Percentiles rank a stretch among this genome's conserved stretches.
Conservation (phyloP, 2,888 invertebrate species). For the Penaeus monodon region DNA sequence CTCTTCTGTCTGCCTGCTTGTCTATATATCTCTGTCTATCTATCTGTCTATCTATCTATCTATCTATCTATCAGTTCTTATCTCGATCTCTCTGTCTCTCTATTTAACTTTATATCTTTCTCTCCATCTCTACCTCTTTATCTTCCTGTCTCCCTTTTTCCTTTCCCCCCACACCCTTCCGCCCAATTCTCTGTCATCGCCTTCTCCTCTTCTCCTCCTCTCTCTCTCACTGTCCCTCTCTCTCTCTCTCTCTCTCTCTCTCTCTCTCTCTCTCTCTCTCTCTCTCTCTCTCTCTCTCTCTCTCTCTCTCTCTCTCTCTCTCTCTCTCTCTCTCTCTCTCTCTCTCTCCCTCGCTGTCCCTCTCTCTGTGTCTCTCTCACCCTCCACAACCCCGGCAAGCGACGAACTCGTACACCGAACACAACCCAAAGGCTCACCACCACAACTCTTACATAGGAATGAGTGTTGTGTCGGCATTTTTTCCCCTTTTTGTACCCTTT, state of each 20-base stretch:
- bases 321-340: not conserved
- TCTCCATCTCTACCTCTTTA: not conserved
- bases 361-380: not conserved
- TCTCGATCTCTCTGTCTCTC: no score
- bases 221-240: not conserved
- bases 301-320: not conserved
- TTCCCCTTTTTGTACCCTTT: no score
- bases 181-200: not conserved
- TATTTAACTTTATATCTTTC: not conserved
- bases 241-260: not conserved
- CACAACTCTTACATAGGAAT: no score
- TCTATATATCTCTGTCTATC: not conserved
- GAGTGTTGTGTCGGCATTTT: no score
- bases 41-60: not conserved
- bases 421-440: no score
- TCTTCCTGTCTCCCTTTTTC: no score
- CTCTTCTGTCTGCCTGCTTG: constrained; percentile 13
- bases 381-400: no score
- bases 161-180: not conserved
- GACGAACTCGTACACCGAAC: no score
- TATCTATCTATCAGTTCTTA: no score
- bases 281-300: constrained; percentile 1
- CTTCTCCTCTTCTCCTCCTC: not conserved
- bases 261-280: not conserved
- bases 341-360: not conserved